phyloP scores from a whole-genome alignment of 2,888 invertebrate species.

The Acleris emargana region DNA sequence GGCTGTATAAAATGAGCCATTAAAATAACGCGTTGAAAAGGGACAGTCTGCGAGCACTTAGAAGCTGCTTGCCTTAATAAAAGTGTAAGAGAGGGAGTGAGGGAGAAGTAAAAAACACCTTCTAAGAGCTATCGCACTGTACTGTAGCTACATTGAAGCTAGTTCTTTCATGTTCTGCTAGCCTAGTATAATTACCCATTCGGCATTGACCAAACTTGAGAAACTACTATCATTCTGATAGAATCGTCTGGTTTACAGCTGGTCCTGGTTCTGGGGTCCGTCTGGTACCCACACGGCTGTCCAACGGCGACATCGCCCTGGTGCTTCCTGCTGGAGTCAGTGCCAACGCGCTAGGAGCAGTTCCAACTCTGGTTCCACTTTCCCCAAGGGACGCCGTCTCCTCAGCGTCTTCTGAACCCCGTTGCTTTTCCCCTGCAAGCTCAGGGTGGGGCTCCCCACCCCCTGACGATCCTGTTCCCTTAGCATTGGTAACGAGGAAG shows the following conservation, averaged over 20 bases:
- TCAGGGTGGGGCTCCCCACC: constrained; percentile 75
- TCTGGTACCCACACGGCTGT: constrained; percentile 90
- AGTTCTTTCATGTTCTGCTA: too few relatives aligned
- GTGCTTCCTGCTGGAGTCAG: constrained; percentile 88
- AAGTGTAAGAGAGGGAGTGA: too few relatives aligned
- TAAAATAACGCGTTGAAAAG: too few relatives aligned
- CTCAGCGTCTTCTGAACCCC: constrained; percentile 85
- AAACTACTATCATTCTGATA: neutral
- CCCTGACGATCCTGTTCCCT: constrained; percentile 79
- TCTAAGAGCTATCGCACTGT: too few relatives aligned
- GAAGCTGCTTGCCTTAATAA: too few relatives aligned
- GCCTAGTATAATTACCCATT: too few relatives aligned
- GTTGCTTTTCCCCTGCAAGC: constrained; percentile 85
- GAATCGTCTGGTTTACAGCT: constrained; percentile 81
- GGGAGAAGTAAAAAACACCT: too few relatives aligned
- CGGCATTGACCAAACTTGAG: too few relatives aligned
- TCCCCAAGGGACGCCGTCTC: constrained; percentile 90
- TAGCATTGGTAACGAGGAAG: constrained; percentile 89
- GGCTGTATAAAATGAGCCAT: too few relatives aligned
- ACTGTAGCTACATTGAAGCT: too few relatives aligned
- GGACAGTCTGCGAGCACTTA: too few relatives aligned
- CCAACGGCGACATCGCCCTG: constrained; percentile 92
- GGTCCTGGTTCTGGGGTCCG: constrained; percentile 89
- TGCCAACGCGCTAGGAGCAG: constrained; percentile 75
- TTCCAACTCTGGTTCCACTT: constrained; percentile 89